Percentiles rank a stretch among this genome's conserved stretches.
phyloP scores from a whole-genome alignment of 2,113 vertebrate species.

The Condylura cristata region DNA sequence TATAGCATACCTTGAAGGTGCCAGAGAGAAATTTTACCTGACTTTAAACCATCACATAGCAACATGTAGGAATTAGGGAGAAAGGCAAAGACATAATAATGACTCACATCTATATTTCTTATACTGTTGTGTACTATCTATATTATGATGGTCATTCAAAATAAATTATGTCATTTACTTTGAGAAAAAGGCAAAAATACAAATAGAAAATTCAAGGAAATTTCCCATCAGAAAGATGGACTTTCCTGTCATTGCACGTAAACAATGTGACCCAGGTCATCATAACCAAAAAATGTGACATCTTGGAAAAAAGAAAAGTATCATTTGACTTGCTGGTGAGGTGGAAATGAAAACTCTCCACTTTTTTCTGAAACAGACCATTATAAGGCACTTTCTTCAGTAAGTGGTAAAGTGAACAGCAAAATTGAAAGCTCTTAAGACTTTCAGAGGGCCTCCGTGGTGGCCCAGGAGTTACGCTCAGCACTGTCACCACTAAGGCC shows the following conservation, averaged over 20 bases:
- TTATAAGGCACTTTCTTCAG: neutral
- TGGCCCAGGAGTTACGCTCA: too few relatives aligned
- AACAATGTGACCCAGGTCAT: neutral
- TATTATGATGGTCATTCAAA: slow-evolving; percentile 34
- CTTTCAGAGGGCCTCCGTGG: neutral
- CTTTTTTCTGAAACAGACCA: neutral
- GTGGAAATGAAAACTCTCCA: neutral
- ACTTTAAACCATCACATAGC: neutral
- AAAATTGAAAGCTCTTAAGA: neutral
- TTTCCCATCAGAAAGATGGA: slow-evolving; percentile 31
- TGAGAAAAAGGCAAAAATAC: neutral
- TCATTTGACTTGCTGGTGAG: neutral
- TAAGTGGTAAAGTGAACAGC: neutral
- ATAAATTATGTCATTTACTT: neutral
- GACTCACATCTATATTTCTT: neutral
- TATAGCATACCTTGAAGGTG: neutral
- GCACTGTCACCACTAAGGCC: too few relatives aligned
- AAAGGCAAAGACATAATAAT: neutral
- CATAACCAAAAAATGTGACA: neutral
- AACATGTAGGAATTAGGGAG: neutral
- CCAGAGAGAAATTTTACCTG: neutral
- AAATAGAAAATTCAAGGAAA: neutral
- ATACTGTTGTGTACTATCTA: neutral
- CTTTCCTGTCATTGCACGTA: neutral
- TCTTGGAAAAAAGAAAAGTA: neutral